These are phyloP conservation scores for Trisateles emortualis DNA, from an alignment of 2,888 invertebrate species.

Conservation along the genomic window DNA sequence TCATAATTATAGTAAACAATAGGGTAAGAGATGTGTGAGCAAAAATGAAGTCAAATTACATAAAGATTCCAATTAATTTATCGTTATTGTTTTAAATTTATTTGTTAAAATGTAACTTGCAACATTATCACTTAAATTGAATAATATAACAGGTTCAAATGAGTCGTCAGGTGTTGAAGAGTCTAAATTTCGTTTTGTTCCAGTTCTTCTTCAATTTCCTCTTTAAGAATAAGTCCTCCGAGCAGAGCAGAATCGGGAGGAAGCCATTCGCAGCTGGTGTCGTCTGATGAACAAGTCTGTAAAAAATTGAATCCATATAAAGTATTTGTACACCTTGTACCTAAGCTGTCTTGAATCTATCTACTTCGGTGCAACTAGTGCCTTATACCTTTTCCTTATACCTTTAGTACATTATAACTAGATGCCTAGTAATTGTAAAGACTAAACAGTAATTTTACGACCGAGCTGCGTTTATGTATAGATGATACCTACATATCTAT, in stretches of 20 bases:
- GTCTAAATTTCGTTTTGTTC: constrained; percentile 42
- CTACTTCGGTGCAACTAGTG: too few species aligned
- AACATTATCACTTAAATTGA: constrained; percentile 27
- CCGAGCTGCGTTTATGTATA: too few species aligned
- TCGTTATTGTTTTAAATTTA: not conserved
- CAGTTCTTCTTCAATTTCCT: constrained; percentile 74
- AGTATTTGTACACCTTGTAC: not conserved
- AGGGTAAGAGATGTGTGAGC: too few species aligned
- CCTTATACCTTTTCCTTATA: too few species aligned
- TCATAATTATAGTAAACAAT: too few species aligned
- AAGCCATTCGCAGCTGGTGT: constrained; percentile 83
- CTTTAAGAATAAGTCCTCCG: constrained; percentile 67
- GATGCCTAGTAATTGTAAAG: too few species aligned
- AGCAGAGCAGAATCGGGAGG: constrained; percentile 77
- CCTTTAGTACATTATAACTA: too few species aligned
- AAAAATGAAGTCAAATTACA: too few species aligned
- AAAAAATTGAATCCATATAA: not conserved
- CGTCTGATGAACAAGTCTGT: constrained; percentile 80
- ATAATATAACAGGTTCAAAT: not conserved
- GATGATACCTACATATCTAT: too few species aligned
- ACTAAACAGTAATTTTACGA: too few species aligned
- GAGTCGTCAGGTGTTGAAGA: not conserved
- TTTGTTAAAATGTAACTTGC: constrained; percentile 53
- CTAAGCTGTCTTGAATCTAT: too few species aligned
- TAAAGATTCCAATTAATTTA: too few species aligned